Base-by-base conservation (phyloP, 2,888 invertebrate species). In the Tineola bisselliella region DNA sequence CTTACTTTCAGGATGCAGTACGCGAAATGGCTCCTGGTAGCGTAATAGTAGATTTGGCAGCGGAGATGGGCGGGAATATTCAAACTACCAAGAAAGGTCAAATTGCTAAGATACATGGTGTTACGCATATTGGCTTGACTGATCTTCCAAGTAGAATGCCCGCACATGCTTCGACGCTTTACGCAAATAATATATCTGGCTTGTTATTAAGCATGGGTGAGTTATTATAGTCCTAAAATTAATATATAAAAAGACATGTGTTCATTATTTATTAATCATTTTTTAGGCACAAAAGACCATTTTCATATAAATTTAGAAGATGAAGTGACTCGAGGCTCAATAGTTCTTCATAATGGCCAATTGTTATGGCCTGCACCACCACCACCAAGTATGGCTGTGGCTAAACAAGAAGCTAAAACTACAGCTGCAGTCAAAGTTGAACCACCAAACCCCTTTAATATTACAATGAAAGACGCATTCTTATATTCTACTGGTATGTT, bases 131-230 rank as follows among this genome's bases (percentile, higher is more conserved):
- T 69, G 96, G 96, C 13, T 88, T 94, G 64, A 95, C 95, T 0
- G 95, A 96, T 81, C 79, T 96, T 61, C 93, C 96, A 12, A 93
- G 93, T 69, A 89, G 95, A 61, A 89, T 96, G 73, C 94, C 96
- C 0, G 93, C 95, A 0, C 95, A 95, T 77, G 92, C 94, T 61
- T 94, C 94, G 30, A 94, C 94, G 0, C 86, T 96, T 18, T 96
- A 95, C 73, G 94, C 93, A n/a, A 96, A 96, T 77, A 96, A 96
- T 73, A 94, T 96, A 66, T 93, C 94, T 15, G 96, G 96, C 72
- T 92, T 96, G 68, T 81, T 96, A 8, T 81, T 96, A 1, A 94
- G 94, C 60, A 90, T 96, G 65, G 94, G 94, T 91, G 77, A 77
- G 79, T 71, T 60, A 15, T 48, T 25, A 25, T 25, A 4, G 3